A percentile compares a stretch with the other conserved stretches of the same genome.
phyloP scores from a whole-genome alignment of 1,140 invertebrate genomes.

The Tetramorium simillimum region DNA sequence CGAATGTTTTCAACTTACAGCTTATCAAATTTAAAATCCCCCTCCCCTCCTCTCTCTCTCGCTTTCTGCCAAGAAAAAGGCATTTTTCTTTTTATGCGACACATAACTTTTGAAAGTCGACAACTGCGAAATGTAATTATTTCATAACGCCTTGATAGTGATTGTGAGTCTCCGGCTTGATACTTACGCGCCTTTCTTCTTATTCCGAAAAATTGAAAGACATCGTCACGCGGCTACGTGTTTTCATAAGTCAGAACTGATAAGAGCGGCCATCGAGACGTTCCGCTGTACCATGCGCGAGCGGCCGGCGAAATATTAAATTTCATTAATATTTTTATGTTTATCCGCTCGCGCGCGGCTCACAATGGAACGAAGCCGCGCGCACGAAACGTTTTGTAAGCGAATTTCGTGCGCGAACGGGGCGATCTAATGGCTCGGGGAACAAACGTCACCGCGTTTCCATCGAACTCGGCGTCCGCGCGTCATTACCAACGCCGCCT shows the following conservation, averaged over 20 bases:
- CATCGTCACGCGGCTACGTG: not conserved
- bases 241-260: not conserved
- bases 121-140: not conserved
- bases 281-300: not conserved
- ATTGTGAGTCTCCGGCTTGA: not conserved
- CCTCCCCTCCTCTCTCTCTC: not conserved
- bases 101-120: not conserved
- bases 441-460: conserved; percentile 49
- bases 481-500: conserved; percentile 39
- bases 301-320: not conserved
- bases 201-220: not conserved
- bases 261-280: not conserved
- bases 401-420: conserved; percentile 15
- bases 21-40: conserved; percentile 19
- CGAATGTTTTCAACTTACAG: not conserved
- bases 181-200: not conserved
- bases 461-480: conserved; percentile 47
- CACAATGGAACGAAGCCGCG: not conserved
- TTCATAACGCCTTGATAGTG: not conserved
- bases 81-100: not conserved
- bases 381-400: not conserved
- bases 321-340: conserved; percentile 22
- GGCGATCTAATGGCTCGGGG: conserved; percentile 26
- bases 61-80: not conserved
- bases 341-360: not conserved